These are phyloP conservation scores for Philypnodon macrostomus DNA, from an alignment of 2,797 vertebrate species.

Conservation along the genomic window DNA sequence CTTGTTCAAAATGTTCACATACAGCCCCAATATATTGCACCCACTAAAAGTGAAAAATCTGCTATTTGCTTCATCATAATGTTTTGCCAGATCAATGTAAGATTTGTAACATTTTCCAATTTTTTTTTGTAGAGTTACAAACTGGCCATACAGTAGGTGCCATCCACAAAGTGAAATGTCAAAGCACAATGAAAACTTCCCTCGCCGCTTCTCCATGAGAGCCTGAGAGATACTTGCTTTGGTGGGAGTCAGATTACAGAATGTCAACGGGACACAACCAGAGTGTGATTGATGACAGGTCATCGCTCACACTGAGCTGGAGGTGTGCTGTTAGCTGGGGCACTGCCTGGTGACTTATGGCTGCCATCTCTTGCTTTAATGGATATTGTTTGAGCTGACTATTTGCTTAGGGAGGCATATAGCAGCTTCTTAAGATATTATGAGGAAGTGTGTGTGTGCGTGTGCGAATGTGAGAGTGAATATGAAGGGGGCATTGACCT, in stretches of 20 bases:
- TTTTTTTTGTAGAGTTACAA: background rate
- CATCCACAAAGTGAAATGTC: slow-evolving; percentile 2
- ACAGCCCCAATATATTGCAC: too few relatives aligned
- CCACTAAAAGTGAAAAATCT: too few relatives aligned
- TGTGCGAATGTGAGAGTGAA: too few relatives aligned
- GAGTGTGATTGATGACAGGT: slow-evolving; percentile 17
- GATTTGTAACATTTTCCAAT: too few relatives aligned
- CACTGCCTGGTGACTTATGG: slow-evolving; percentile 17
- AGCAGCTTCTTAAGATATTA: slow-evolving; percentile 19
- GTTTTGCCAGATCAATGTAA: too few relatives aligned
- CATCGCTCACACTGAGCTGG: slow-evolving; percentile 10
- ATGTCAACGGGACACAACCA: slow-evolving; percentile 8
- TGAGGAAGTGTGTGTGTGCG: slow-evolving; percentile 28
- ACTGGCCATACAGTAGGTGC: background rate
- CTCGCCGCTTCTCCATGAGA: background rate
- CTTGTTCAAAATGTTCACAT: too few relatives aligned
- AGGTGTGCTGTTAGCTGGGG: slow-evolving; percentile 1
- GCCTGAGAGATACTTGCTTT: slow-evolving; percentile 7
- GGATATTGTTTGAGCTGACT: slow-evolving; percentile 29
- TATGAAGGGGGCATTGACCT: slow-evolving; percentile 13
- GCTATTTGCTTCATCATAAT: too few relatives aligned
- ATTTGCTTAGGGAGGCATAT: slow-evolving; percentile 17
- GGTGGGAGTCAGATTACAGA: slow-evolving; percentile 9
- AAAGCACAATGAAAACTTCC: too few relatives aligned
- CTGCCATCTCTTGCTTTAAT: slow-evolving; percentile 22